Base-by-base conservation (phyloP, 1,140 invertebrate species). In the Brachionus rubens region DNA sequence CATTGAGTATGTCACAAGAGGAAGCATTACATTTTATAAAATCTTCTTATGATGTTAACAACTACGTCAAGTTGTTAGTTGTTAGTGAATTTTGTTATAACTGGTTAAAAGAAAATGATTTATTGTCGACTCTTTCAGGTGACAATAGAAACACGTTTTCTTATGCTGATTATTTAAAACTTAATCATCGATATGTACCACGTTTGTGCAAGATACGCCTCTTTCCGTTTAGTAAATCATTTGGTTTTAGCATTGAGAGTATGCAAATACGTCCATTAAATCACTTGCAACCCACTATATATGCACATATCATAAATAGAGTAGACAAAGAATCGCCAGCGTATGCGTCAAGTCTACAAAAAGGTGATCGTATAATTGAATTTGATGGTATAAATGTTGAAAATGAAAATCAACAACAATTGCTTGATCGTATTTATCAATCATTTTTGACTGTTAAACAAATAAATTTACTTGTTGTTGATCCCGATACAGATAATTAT, bases 281-380 rank as follows among this genome's bases (percentile, higher is more conserved):
- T 19, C 7, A 16, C n/a, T 33, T 26, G n/a, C 26, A 43, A 14
- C n/a, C 36, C 0, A 43, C 43, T 47, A 70, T 24, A 16, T 72
- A 72, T 54, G 43, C 68, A 33, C 68, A 72, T 50, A 10, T 91
- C 82, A 95, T 98, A 81, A 96, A 96, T 19, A 96, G 96, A 85
- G 94, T 98, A 40, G 96, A 98, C 86, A 89, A 91, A 12, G 90
- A 90, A 19, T 94, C 92, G 3, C 96, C 96, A 9, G 94, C 95
- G 6, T 90, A 94, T 82, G 85, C 88, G 1, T 93, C 94, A 5
- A 94, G 94, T 3, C 84, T 98, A 19, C 88, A 88, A 75, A 90
- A 92, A 82, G 92, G 92, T 21, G 95, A 98, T 85, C 88, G 92
- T 46, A 97, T 98, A 81, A 87, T 98, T 67, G 87, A 88, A 77